Conservation (phyloP, 2,888 invertebrate genomes). For the Eupithecia abbreviata region DNA sequence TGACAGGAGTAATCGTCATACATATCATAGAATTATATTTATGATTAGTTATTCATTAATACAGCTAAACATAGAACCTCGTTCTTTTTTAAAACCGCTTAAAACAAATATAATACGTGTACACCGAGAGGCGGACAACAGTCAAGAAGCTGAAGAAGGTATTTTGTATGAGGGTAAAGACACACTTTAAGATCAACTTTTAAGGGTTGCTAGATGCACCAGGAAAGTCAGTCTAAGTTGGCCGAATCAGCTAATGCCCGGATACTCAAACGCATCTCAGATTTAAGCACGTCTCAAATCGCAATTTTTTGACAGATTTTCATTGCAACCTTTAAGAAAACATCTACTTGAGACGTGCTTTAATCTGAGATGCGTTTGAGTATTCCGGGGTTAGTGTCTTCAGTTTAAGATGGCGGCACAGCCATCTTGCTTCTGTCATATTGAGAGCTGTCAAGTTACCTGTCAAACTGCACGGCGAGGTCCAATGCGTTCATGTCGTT, state of each 20-base stretch:
- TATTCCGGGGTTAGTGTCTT: too few relatives aligned
- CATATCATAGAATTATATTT: too few relatives aligned
- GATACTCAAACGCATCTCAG: too few relatives aligned
- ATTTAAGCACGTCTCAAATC: too few relatives aligned
- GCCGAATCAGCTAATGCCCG: constrained; percentile 79
- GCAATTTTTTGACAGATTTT: too few relatives aligned
- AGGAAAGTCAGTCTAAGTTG: constrained; percentile 76
- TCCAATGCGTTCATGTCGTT: constrained; percentile 96
- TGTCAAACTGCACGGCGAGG: constrained; percentile 88
- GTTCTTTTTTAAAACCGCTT: background rate
- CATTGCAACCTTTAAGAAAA: too few relatives aligned
- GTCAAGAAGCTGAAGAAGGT: background rate
- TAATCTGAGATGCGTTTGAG: too few relatives aligned
- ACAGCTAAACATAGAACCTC: too few relatives aligned
- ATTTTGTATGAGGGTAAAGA: background rate
- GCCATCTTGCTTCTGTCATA: background rate
- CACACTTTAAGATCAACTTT: background rate
- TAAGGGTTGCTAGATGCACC: background rate
- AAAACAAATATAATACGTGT: background rate
- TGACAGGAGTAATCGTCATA: too few relatives aligned
- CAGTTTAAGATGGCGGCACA: background rate
- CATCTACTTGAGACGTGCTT: too few relatives aligned
- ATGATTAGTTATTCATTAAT: too few relatives aligned
- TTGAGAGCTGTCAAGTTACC: constrained; percentile 18
- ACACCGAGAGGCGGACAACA: background rate